phyloP scores from a whole-genome alignment of 35 echinoderm and acorn worm species.

The Apostichopus parvimensis region DNA sequence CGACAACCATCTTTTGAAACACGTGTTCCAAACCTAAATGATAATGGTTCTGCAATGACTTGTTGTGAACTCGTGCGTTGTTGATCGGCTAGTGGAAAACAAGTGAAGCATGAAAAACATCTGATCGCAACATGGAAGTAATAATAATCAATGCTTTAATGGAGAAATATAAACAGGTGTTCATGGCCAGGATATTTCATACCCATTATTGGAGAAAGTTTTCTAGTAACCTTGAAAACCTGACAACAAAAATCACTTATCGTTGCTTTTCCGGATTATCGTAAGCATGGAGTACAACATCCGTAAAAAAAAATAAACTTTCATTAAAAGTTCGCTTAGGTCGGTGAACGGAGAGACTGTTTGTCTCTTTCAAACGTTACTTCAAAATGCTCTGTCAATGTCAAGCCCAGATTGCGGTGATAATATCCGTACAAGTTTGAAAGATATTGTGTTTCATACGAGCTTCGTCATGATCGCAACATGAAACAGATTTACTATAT shows the following conservation, averaged over 20 bases:
- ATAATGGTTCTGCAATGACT: background rate
- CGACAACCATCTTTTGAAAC: background rate
- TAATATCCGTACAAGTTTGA: too few species aligned
- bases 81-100: background rate
- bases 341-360: background rate
- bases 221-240: background rate
- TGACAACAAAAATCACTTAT: background rate
- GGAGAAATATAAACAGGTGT: background rate
- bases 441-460: too few species aligned
- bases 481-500: too few species aligned
- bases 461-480: too few species aligned
- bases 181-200: background rate
- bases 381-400: too few species aligned
- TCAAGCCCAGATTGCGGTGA: too few species aligned
- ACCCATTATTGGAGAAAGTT: too few species aligned
- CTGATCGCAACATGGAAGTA: background rate
- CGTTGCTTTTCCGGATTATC: background rate
- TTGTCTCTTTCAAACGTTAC: too few species aligned
- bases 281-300: background rate
- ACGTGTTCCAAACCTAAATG: background rate
- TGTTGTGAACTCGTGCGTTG: background rate
- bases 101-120: background rate
- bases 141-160: background rate
- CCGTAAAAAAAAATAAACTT: background rate
- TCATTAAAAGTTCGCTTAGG: background rate